phyloP scores from a whole-genome alignment of 35 echinoderm and acorn worm species.

The Lytechinus pictus region DNA sequence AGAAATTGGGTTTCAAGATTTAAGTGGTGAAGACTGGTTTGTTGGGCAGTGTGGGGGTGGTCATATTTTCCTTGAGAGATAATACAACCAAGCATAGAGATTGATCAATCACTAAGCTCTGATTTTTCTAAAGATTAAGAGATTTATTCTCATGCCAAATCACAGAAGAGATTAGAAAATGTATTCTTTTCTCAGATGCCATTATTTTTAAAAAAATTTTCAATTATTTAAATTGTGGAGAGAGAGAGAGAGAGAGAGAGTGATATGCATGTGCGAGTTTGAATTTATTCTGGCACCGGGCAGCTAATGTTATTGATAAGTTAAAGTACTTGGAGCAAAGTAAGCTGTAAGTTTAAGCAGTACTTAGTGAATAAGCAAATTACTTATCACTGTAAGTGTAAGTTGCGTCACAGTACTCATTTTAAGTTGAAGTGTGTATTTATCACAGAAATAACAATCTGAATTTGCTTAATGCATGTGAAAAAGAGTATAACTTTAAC shows the following conservation, averaged over 20 bases:
- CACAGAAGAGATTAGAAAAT: no score
- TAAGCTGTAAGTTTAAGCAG: constrained; percentile 9
- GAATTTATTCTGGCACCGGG: background rate
- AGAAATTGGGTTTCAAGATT: background rate
- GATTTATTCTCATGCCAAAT: no score
- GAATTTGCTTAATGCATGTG: background rate
- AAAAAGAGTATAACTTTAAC: background rate
- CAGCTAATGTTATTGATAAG: constrained; percentile 22
- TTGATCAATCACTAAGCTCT: no score
- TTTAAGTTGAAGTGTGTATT: background rate
- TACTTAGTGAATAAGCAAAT: background rate
- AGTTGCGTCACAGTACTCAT: background rate
- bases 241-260: constrained; percentile 2
- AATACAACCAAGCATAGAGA: no score
- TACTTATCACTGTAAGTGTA: background rate
- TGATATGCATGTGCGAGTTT: background rate
- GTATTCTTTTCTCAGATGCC: no score
- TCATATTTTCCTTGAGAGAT: no score
- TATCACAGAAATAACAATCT: background rate
- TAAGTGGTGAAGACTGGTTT: background rate
- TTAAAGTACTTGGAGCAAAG: constrained; percentile 53
- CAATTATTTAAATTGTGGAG: background rate
- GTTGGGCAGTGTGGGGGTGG: no score
- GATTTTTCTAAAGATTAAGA: no score
- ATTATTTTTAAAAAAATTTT: no score